Evolutionary conservation across 2,113 vertebrate species (phyloP).

Genomic region (Elgaria multicarinata): DNA sequence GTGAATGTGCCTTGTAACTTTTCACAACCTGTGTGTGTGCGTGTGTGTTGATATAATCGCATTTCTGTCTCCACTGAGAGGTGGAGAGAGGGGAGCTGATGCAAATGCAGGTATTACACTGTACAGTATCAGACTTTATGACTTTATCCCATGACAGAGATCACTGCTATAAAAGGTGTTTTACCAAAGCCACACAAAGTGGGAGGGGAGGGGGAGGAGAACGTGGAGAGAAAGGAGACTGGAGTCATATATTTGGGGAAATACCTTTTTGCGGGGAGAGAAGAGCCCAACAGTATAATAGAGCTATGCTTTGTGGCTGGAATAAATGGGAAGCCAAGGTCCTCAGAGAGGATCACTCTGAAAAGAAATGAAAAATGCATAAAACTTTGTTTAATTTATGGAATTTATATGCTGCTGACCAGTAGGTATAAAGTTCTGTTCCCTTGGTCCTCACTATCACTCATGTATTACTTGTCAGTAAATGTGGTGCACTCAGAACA

Average conservation of each 20-base stretch:
- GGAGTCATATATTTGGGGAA: neutral
- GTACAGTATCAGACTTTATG: neutral
- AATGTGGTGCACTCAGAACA: constrained; percentile 82
- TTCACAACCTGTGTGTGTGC: neutral
- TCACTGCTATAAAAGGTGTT: neutral
- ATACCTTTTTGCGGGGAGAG: neutral
- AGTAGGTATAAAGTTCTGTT: constrained; percentile 84
- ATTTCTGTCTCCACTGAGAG: neutral
- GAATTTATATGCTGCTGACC: constrained; percentile 86
- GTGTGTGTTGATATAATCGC: neutral
- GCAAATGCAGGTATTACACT: neutral
- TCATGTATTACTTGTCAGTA: constrained; percentile 84
- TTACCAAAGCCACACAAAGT: constrained; percentile 1
- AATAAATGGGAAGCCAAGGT: constrained; percentile 73
- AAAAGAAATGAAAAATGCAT: constrained; percentile 81
- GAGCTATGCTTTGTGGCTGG: constrained; percentile 50
- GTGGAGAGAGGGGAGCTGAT: neutral
- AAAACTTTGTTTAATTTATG: constrained; percentile 86
- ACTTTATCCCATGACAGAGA: neutral
- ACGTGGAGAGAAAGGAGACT: constrained; percentile 4
- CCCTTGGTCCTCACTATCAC: constrained; percentile 80
- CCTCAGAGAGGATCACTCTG: constrained; percentile 72
- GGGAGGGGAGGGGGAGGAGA: neutral
- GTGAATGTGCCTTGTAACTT: too few species aligned
- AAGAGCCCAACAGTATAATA: constrained; percentile 49